Percentiles rank a stretch among this genome's conserved stretches.
phyloP scores from a whole-genome alignment of 2,113 vertebrate genomes.

The Oryzias curvinotus region DNA sequence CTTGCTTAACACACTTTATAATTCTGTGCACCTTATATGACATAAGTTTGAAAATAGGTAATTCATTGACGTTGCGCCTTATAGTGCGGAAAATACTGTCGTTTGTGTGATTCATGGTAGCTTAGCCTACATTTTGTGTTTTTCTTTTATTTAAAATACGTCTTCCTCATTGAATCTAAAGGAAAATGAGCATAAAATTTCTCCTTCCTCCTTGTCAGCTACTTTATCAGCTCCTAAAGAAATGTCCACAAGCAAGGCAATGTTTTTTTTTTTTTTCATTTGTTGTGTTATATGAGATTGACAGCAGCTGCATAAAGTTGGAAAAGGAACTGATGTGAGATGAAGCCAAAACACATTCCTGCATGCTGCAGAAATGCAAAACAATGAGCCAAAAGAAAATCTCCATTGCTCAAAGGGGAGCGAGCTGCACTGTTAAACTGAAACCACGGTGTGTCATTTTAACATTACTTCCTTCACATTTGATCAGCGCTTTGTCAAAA shows the following conservation, averaged over 20 bases:
- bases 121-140: too few species aligned
- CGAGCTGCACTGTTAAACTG: constrained; percentile 1
- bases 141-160: too few species aligned
- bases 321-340: constrained; percentile 1
- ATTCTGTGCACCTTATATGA: too few species aligned
- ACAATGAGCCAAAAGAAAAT: background rate
- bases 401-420: background rate
- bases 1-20: too few species aligned
- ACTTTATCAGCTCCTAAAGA: too few species aligned
- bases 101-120: too few species aligned
- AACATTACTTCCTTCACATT: constrained; percentile 2
- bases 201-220: background rate
- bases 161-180: too few species aligned
- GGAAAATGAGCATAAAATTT: background rate
- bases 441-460: constrained; percentile 1
- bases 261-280: background rate
- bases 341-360: background rate
- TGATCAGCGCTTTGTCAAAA: background rate
- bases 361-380: background rate
- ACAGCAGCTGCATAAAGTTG: background rate
- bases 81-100: too few species aligned
- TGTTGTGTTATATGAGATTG: background rate
- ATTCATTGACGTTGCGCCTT: too few species aligned
- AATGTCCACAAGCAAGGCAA: too few species aligned
- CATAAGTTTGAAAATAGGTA: too few species aligned